Evolutionary conservation across 1,140 invertebrate species (phyloP).

Genomic region (Mylabris phalerata): DNA sequence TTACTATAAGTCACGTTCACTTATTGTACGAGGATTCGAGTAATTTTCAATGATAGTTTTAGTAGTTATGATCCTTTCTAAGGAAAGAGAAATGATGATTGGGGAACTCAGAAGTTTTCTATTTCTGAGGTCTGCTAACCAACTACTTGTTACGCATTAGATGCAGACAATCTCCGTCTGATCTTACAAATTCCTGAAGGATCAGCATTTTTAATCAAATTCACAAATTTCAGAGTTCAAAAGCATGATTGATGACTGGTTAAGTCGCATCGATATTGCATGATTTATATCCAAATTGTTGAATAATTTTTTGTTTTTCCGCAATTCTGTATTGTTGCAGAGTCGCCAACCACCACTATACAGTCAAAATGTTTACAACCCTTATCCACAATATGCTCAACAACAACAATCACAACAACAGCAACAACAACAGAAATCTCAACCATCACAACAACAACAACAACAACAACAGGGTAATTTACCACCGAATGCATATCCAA

Average conservation of each 20-base stretch:
- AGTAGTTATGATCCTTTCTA: slow-evolving; percentile 7
- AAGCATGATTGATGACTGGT: not conserved
- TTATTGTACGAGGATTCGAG: not conserved
- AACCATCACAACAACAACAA: slow-evolving; percentile 10
- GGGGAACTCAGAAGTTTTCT: not conserved
- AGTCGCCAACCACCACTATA: slow-evolving; percentile 29
- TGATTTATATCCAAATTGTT: not conserved
- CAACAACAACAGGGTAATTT: slow-evolving; percentile 11
- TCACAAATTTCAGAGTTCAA: not conserved
- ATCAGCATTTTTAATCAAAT: not conserved
- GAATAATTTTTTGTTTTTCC: not conserved
- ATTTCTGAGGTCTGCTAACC: slow-evolving; percentile 8
- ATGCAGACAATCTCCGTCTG: slow-evolving; percentile 8
- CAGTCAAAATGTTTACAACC: slow-evolving; percentile 27
- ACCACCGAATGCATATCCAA: slow-evolving; percentile 46
- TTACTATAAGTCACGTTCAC: not conserved
- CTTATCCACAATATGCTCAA: slow-evolving; percentile 30
- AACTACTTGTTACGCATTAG: slow-evolving; percentile 10
- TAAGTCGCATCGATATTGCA: too few species aligned
- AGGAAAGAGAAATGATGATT: slow-evolving; percentile 13
- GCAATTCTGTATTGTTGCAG: slow-evolving; percentile 15
- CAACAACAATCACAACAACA: slow-evolving; percentile 16
- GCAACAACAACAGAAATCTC: slow-evolving; percentile 15
- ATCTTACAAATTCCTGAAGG: slow-evolving; percentile 1
- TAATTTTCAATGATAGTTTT: not conserved